Evolutionary conservation across 2,113 vertebrate species (phyloP), one percentile per base, ranked within the genome.

Genomic region (Sceloporus tristichus): DNA sequence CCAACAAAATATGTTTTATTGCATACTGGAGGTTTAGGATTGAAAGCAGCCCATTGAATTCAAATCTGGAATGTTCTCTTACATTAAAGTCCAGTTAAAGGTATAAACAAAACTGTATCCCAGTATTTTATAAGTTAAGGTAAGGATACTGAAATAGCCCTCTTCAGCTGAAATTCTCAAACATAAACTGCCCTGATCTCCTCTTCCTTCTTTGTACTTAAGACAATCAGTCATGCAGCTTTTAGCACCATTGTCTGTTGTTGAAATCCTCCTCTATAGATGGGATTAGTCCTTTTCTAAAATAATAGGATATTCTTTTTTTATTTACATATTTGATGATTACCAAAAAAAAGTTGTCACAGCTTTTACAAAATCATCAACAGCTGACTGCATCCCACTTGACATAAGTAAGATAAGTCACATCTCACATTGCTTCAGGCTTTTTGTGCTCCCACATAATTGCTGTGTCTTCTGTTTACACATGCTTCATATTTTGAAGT

Each of bases 61-160:
- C 14, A 74, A 42, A 48, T 18, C 4, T 74, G 29, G 42, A 65
- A 29, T 18, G 23, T 38, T 38, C 66, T 59, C 19, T 76, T 76
- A 73, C 71, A 84, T 25, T 40, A 83, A 29, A 70, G 29, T 83
- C 42, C 42, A 71, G 40, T 53, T 71, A 78, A 48, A 65, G 23
- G n/a, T 34, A 10, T 59, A 42, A 53, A 53, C 40, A 71, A 83
- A 83, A 71, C 27, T 21, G 27, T 34, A 42, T 23, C 56, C 54
- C 34, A 23, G 2, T 23, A 82, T 66, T 18, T 66, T 19, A 34
- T 34, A 92, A 0, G 0, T 71, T 75, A 73, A 90, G 79, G 74
- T 88, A 82, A 94, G 90, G 89, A 90, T 90, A 86, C 94, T 88
- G 91, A 92, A 87, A 90, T 93, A 79, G 21, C 54, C 82, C 65